These are phyloP conservation scores for Blennius ocellaris DNA, from an alignment of 2,113 vertebrate species.

Conservation along the genomic window DNA sequence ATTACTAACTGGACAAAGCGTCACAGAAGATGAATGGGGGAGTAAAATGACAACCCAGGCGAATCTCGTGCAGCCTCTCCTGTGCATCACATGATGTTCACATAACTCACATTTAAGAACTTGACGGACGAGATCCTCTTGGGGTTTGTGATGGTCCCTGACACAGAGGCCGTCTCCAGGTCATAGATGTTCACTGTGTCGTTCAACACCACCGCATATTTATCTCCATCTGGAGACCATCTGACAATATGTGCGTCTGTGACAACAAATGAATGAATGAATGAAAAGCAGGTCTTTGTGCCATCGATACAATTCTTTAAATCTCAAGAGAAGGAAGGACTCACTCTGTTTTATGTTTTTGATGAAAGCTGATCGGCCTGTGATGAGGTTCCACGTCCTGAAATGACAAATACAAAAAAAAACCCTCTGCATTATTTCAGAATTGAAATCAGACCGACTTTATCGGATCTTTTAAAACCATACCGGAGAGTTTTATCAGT, in stretches of 20 bases:
- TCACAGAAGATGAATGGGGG: no score
- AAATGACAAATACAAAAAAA: constrained; percentile 1
- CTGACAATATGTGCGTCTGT: constrained; percentile 92
- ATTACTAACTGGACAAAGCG: no score
- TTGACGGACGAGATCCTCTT: constrained; percentile 90
- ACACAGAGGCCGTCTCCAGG: constrained; percentile 89
- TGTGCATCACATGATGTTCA: no score
- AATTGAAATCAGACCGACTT: accelerated
- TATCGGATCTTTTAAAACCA: background rate
- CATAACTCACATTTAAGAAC: constrained; percentile 90
- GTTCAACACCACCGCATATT: constrained; percentile 85
- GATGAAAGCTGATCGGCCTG: constrained; percentile 94
- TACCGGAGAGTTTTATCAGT: constrained; percentile 96
- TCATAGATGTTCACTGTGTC: constrained; percentile 89
- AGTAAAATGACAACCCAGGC: no score
- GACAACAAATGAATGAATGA: background rate
- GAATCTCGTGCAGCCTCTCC: no score
- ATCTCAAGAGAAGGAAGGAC: constrained; percentile 32
- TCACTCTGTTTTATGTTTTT: constrained; percentile 98
- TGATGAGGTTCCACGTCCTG: constrained; percentile 97
- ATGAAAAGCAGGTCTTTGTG: accelerated
- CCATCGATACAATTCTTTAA: background rate
- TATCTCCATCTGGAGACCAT: constrained; percentile 93
- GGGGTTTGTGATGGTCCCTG: constrained; percentile 83
- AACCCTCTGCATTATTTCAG: accelerated